Conservation (phyloP, 1,140 invertebrate genomes). For the Diploscapter pachys region DNA sequence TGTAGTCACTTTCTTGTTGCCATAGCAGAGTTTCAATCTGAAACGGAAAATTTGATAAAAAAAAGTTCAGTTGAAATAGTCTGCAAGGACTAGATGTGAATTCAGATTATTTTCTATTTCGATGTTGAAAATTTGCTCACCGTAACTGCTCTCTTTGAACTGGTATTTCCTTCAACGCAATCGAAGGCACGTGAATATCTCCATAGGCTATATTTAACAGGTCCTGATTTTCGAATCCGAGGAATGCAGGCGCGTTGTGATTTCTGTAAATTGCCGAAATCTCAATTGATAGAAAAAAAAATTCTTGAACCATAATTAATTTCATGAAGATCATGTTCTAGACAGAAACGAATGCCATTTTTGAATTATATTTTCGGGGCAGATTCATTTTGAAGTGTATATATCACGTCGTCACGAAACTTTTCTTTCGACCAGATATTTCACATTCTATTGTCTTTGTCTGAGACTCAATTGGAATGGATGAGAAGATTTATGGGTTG, state of each 20-base stretch:
- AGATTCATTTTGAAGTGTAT: background rate
- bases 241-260: constrained; percentile 54
- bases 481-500: no score
- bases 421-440: no score
- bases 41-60: background rate
- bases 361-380: background rate
- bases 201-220: constrained; percentile 49
- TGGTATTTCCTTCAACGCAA: constrained; percentile 54
- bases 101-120: constrained; percentile 24
- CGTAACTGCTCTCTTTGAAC: constrained; percentile 56
- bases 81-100: background rate
- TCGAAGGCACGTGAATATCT: constrained; percentile 58
- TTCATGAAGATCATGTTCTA: background rate
- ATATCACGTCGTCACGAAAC: no score
- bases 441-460: no score
- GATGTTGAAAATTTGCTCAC: constrained; percentile 48
- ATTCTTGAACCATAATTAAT: constrained; percentile 10
- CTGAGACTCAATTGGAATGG: no score
- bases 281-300: background rate
- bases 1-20: constrained; percentile 48
- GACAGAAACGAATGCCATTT: background rate
- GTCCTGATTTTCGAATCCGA: constrained; percentile 56
- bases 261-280: constrained; percentile 40
- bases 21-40: constrained; percentile 33
- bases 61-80: background rate